These are phyloP conservation scores for Dichetophora obliterata DNA, from an alignment of 2,888 invertebrate species.

Conservation along the genomic window DNA sequence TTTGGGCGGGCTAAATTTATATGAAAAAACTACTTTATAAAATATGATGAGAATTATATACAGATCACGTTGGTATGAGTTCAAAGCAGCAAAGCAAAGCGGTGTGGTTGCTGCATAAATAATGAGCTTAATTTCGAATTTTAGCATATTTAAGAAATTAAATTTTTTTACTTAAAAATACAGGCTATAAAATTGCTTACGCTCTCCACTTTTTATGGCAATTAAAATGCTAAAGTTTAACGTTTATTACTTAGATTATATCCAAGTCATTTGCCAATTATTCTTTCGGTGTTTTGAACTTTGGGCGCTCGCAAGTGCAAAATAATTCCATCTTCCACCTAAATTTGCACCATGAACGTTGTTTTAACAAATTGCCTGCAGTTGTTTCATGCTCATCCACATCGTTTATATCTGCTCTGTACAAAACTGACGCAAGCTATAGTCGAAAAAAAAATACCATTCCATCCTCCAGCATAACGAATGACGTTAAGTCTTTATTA, in stretches of 20 bases:
- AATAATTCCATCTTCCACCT: neutral
- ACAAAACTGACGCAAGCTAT: neutral
- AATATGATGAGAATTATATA: too few relatives aligned
- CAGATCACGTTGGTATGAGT: too few relatives aligned
- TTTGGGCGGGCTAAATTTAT: neutral
- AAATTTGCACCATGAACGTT: neutral
- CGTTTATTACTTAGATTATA: too few relatives aligned
- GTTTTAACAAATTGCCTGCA: slow-evolving; percentile 27
- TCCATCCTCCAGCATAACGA: neutral
- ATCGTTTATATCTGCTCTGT: neutral
- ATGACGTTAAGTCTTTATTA: slow-evolving; percentile 24
- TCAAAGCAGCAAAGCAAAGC: too few relatives aligned
- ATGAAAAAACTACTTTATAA: too few relatives aligned
- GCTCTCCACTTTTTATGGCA: neutral
- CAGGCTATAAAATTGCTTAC: neutral
- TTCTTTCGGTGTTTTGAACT: too few relatives aligned
- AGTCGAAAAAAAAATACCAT: neutral
- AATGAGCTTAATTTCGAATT: too few relatives aligned
- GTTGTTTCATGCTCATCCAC: slow-evolving; percentile 12
- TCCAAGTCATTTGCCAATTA: too few relatives aligned
- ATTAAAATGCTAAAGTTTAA: too few relatives aligned
- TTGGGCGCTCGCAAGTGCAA: neutral
- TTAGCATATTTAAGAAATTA: too few relatives aligned
- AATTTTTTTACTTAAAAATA: too few relatives aligned
- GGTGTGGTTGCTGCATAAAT: too few relatives aligned